Percentiles rank a stretch among this genome's conserved stretches.
These are phyloP conservation scores for Poecilia wingei DNA, from an alignment of 2,797 vertebrate species.

Conservation along the genomic window DNA sequence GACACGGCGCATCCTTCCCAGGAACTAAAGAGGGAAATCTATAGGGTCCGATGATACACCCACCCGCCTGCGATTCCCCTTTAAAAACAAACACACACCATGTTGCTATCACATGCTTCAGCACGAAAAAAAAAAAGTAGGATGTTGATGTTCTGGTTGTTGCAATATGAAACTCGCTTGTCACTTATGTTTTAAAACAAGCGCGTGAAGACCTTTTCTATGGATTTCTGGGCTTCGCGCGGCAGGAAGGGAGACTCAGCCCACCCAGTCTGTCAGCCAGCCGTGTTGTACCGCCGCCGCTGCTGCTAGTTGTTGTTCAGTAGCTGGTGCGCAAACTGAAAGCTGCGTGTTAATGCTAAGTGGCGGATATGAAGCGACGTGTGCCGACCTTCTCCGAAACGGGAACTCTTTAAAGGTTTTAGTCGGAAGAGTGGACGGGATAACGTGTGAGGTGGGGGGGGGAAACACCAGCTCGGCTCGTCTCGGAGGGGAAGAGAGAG, in stretches of 20 bases:
- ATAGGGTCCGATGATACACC: conserved; percentile 12
- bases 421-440: conserved; percentile 47
- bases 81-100: conserved; percentile 75
- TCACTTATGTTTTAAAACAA: conserved; percentile 11
- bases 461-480: conserved; percentile 10
- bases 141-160: conserved; percentile 66
- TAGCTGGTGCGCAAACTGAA: conserved; percentile 67
- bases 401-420: conserved; percentile 3
- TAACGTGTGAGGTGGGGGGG: neutral
- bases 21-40: conserved; percentile 41
- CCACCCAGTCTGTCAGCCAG: conserved; percentile 51
- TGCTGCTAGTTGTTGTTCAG: conserved; percentile 70
- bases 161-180: conserved; percentile 62
- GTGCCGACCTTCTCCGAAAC: conserved; percentile 24
- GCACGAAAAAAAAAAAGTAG: conserved; percentile 56
- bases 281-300: conserved; percentile 42
- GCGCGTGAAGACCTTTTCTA: neutral
- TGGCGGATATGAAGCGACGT: conserved; percentile 63
- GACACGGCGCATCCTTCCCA: conserved; percentile 18
- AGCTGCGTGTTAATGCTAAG: conserved; percentile 60
- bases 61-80: conserved; percentile 61
- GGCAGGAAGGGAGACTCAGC: conserved; percentile 5
- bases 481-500: conserved; percentile 12
- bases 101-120: conserved; percentile 77
- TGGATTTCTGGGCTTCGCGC: neutral